Conservation (phyloP, 2,113 vertebrate genomes). For the Silurus glanis region DNA sequence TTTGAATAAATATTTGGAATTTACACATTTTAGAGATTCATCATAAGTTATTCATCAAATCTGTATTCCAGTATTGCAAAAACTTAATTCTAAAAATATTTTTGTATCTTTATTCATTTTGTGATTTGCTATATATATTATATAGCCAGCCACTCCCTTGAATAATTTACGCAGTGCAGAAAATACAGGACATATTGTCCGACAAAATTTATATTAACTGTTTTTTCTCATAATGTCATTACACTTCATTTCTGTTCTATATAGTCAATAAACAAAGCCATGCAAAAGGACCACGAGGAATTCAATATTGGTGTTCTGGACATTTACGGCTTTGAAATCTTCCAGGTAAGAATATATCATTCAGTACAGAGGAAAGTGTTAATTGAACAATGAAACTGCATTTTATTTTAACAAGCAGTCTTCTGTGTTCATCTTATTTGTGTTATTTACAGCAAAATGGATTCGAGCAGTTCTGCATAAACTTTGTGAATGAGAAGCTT, state of each 20-base stretch:
- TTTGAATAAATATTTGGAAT: not conserved
- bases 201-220: not conserved
- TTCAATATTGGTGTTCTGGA: conserved; percentile 80
- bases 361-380: not conserved
- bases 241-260: not conserved
- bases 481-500: conserved; percentile 84
- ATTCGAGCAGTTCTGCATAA: conserved; percentile 83
- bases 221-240: not conserved
- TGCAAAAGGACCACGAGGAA: conserved; percentile 78
- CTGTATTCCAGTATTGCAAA: not conserved
- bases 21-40: not conserved
- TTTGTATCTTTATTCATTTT: not conserved
- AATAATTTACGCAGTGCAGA: not conserved
- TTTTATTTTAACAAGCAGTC: not conserved
- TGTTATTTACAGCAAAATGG: conserved; percentile 73
- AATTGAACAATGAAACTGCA: no score
- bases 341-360: no score
- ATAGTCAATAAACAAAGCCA: conserved; percentile 79
- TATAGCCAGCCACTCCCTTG: not conserved
- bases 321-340: conserved; percentile 84
- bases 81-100: not conserved
- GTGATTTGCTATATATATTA: not conserved
- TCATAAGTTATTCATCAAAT: not conserved
- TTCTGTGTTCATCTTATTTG: not conserved
- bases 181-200: not conserved